Evolutionary conservation across 2,888 invertebrate genomes (phyloP), one percentile per base, ranked within the genome.

Genomic region (Agrotis segetum): DNA sequence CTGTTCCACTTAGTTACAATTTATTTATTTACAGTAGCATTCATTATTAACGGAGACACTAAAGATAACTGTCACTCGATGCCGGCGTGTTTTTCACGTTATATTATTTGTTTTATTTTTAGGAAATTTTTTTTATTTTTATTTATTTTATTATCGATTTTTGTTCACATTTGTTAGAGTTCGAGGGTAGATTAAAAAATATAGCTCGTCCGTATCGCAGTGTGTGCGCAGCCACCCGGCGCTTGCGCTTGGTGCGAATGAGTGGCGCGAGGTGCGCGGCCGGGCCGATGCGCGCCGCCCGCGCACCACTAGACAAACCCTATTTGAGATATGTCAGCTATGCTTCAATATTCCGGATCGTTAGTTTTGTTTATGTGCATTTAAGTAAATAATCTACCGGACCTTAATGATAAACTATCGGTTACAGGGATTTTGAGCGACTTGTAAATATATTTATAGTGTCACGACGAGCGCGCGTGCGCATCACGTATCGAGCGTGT

Each of bases 241-340:
- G 89, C 91, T 86, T 87, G 92, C 92, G 92, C 92, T 86, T 85
- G 84, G 86, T 79, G 81, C 89, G 92, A 95, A 93, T 94, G 94
- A 92, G 85, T 86, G 85, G 83, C 81, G 83, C 82, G 83, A 84
- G 84, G 80, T 74, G 81, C 83, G 87, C 82, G 86, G 86, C 82
- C 88, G 78, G 85, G 77, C 85, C 86, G 83, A 79, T 71, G 58
- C 67, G 83, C 85, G 87, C 76, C 83, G 76, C 79, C 86, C 79
- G 83, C 87, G 74, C 87, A 63, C 77, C 86, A 84, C 85, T 87
- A 86, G 84, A 85, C 89, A 87, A 87, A 88, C 87, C 92, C 88
- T 88, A 92, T 92, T 92, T 87, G 79, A 92, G 89, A 91, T 90
- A 92, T 90, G 85, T 88, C 89, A 88, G 87, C 88, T 85, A 87